phyloP scores from a whole-genome alignment of 2,888 invertebrate genomes.

The Erebia epiphron region DNA sequence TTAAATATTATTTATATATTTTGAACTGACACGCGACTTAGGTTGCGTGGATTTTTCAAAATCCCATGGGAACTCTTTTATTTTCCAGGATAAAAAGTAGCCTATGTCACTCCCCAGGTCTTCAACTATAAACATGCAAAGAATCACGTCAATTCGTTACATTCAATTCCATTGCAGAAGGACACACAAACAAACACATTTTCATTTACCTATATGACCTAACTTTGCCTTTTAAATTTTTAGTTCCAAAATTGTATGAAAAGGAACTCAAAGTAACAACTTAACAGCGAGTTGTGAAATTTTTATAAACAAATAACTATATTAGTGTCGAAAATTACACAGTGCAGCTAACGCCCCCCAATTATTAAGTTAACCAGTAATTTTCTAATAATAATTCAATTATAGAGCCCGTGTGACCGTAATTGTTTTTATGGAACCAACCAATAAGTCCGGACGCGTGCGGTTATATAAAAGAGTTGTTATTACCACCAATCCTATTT shows the following conservation, averaged over 20 bases:
- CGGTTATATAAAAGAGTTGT: conserved; percentile 29
- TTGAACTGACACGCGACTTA: too few species aligned
- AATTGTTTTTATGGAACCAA: conserved; percentile 49
- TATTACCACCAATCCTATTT: conserved; percentile 29
- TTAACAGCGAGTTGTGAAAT: conserved; percentile 15
- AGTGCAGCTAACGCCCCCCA: conserved; percentile 50
- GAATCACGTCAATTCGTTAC: too few species aligned
- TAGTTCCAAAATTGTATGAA: too few species aligned
- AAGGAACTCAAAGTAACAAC: neutral
- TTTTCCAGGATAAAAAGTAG: too few species aligned
- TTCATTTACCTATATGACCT: neutral
- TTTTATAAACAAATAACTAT: conserved; percentile 38
- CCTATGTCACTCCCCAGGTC: too few species aligned
- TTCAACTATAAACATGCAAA: too few species aligned
- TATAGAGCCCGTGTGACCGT: conserved; percentile 48
- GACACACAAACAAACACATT: neutral
- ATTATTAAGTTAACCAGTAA: conserved; percentile 53
- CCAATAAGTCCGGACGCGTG: conserved; percentile 34
- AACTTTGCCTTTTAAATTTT: too few species aligned
- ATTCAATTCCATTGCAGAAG: accelerated
- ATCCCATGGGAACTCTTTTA: too few species aligned
- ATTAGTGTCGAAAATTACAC: conserved; percentile 46
- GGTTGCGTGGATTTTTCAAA: too few species aligned
- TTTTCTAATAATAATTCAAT: conserved; percentile 57
- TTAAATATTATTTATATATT: neutral